These are phyloP conservation scores for Dinoponera quadriceps DNA, from an alignment of 1,140 invertebrate species.

Conservation along the genomic window DNA sequence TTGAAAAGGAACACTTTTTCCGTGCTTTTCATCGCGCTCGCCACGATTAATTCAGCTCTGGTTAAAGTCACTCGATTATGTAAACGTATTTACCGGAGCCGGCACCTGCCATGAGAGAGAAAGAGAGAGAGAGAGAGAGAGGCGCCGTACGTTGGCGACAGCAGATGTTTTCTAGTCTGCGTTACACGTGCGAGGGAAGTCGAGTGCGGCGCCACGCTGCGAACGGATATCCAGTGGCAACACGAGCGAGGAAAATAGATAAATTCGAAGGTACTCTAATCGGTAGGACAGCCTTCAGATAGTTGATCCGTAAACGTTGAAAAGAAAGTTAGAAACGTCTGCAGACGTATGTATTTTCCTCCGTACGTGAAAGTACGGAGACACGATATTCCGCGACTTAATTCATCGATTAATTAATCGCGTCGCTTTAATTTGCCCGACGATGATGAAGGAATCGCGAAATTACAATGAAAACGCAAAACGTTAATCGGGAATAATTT, in stretches of 20 bases:
- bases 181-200: not conserved
- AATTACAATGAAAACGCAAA: not conserved
- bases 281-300: too few species aligned
- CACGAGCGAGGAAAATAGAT: slow-evolving; percentile 3
- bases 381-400: not conserved
- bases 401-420: not conserved
- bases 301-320: too few species aligned
- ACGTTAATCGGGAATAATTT: not conserved
- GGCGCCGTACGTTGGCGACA: not conserved
- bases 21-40: not conserved
- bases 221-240: slow-evolving; percentile 42
- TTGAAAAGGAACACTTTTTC: slow-evolving; percentile 5
- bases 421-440: not conserved
- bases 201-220: not conserved
- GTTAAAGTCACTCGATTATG: slow-evolving; percentile 52
- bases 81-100: slow-evolving; percentile 47
- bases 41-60: slow-evolving; percentile 23
- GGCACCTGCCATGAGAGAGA: slow-evolving; percentile 33
- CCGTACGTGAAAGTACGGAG: not conserved
- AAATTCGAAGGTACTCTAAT: not conserved
- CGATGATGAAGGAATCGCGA: not conserved
- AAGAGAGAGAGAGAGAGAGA: too few species aligned
- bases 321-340: not conserved
- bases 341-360: not conserved
- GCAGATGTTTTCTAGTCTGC: slow-evolving; percentile 43